Conservation (phyloP, 2,113 vertebrate species). For the Vicugna pacos region DNA sequence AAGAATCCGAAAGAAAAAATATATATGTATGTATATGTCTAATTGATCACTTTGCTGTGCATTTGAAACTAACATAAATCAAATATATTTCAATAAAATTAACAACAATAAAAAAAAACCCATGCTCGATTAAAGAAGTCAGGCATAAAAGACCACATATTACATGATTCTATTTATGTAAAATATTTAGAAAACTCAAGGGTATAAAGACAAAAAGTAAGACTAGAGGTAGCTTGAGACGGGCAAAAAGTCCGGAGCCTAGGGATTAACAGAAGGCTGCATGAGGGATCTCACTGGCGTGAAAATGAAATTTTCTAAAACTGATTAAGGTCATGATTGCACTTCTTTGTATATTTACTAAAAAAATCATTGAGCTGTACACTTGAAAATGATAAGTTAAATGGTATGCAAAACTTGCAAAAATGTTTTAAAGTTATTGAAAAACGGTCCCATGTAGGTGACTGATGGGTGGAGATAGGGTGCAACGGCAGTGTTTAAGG, state of each 20-base stretch:
- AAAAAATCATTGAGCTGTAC: not conserved
- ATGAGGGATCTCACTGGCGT: not conserved
- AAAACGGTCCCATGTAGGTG: not conserved
- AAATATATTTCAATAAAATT: too few species aligned
- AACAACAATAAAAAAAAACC: too few species aligned
- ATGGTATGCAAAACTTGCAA: not conserved
- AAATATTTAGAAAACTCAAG: not conserved
- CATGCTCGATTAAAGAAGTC: too few species aligned
- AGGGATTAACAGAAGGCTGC: not conserved
- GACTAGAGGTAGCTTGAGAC: not conserved
- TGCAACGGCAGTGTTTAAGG: not conserved
- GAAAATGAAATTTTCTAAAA: not conserved
- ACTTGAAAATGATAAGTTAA: not conserved
- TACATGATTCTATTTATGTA: not conserved
- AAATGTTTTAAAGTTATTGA: not conserved
- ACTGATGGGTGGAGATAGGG: not conserved
- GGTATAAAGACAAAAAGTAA: not conserved
- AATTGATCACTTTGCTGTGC: too few species aligned
- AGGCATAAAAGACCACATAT: not conserved
- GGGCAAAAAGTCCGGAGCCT: not conserved
- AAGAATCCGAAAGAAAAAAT: too few species aligned
- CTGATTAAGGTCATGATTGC: not conserved
- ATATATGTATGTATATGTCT: too few species aligned
- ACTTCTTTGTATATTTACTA: not conserved
- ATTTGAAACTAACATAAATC: too few species aligned